phyloP scores from a whole-genome alignment of 2,113 vertebrate genomes.

The Chaenocephalus aceratus region DNA sequence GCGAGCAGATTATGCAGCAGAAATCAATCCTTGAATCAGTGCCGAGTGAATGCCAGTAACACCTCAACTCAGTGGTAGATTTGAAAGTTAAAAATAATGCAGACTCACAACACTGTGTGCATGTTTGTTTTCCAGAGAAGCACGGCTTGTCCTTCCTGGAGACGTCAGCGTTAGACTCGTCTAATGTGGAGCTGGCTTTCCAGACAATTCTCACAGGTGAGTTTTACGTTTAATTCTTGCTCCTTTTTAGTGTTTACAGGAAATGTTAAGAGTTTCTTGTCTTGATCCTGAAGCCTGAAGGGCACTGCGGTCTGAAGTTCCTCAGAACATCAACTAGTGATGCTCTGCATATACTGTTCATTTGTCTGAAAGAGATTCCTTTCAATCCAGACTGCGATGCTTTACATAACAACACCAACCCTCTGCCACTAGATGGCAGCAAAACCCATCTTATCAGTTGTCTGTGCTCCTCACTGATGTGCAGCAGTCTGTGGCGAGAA shows the following conservation, averaged over 20 bases:
- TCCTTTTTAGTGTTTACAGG: neutral
- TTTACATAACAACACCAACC: neutral
- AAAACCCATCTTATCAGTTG: conserved; percentile 57
- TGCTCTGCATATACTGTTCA: neutral
- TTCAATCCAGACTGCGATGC: neutral
- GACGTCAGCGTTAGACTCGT: conserved; percentile 90
- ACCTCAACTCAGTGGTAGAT: neutral
- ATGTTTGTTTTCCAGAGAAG: conserved; percentile 82
- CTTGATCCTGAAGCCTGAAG: neutral
- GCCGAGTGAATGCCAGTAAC: neutral
- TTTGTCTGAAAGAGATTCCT: neutral
- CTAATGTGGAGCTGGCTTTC: conserved; percentile 89
- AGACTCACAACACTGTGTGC: neutral
- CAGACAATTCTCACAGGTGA: conserved; percentile 88
- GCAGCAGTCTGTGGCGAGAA: conserved; percentile 44
- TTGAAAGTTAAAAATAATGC: neutral
- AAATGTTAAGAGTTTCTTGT: neutral
- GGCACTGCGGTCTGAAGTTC: neutral
- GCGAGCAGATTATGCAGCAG: neutral
- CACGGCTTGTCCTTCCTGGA: conserved; percentile 89
- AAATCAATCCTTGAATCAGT: conserved; percentile 14
- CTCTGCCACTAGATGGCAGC: conserved; percentile 81
- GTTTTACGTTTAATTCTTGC: neutral
- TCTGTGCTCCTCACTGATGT: neutral
- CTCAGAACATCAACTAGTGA: no score